Percentiles rank a stretch among this genome's conserved stretches.
phyloP scores from a whole-genome alignment of 2,888 invertebrate species.

The Teleiodes luculella region DNA sequence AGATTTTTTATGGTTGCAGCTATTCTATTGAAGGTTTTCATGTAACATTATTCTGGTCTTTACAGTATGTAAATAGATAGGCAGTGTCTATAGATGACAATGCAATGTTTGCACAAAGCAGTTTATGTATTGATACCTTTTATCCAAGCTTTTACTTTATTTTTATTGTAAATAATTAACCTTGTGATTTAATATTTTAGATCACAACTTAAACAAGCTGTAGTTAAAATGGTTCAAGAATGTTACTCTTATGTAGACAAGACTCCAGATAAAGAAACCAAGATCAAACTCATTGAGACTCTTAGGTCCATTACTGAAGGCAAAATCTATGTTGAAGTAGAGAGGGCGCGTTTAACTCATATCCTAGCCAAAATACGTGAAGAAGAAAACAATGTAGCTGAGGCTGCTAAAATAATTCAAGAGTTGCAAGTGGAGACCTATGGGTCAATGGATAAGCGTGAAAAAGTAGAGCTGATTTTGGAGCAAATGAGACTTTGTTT shows the following conservation, averaged over 20 bases:
- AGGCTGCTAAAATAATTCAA: constrained; percentile 96
- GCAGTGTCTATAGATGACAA: no score
- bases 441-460: constrained; percentile 98
- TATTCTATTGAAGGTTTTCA: no score
- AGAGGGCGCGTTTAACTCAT: constrained; percentile 96
- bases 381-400: constrained; percentile 88
- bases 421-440: constrained; percentile 97
- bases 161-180: not conserved
- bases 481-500: constrained; percentile 99
- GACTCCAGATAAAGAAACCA: constrained; percentile 92
- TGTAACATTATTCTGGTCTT: no score
- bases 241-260: constrained; percentile 95
- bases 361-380: constrained; percentile 91
- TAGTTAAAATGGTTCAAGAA: constrained; percentile 98
- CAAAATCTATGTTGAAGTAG: constrained; percentile 99
- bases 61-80: no score
- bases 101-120: no score
- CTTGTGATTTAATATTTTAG: constrained; percentile 36
- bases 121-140: no score
- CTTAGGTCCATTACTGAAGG: constrained; percentile 97
- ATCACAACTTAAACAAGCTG: constrained; percentile 97
- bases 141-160: not conserved
- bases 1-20: no score
- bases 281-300: constrained; percentile 97
- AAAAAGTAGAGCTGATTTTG: constrained; percentile 97